Conservation (phyloP, 2,888 invertebrate genomes). For the Salpingus planirostris region DNA sequence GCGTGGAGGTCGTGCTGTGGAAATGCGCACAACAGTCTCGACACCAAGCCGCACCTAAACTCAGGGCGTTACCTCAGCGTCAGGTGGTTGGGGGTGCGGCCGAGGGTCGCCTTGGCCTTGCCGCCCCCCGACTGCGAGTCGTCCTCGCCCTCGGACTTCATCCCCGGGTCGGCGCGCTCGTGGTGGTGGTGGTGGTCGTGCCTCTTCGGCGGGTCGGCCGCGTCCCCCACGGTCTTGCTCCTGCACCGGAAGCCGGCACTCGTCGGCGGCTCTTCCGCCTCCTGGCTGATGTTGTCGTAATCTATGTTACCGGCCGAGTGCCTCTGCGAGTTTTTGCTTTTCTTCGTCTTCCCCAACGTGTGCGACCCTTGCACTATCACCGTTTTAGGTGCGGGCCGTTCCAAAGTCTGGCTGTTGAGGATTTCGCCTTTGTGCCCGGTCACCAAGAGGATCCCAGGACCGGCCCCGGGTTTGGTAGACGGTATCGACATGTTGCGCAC, state of each 20-base stretch:
- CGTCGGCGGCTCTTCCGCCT: constrained; percentile 53
- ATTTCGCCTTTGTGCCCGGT: constrained; percentile 38
- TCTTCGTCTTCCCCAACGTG: constrained; percentile 74
- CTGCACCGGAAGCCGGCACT: constrained; percentile 62
- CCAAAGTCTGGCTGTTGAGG: constrained; percentile 50
- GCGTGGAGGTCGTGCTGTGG: constrained; percentile 83
- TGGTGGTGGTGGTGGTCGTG: constrained; percentile 44
- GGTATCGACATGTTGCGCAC: constrained; percentile 96
- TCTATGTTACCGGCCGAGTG: constrained; percentile 81
- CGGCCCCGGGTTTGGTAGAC: constrained; percentile 56
- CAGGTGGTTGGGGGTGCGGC: constrained; percentile 88
- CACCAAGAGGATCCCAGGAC: constrained; percentile 40
- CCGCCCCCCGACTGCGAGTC: constrained; percentile 63
- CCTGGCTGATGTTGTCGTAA: constrained; percentile 71
- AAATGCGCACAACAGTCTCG: no score
- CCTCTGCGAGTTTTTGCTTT: constrained; percentile 64
- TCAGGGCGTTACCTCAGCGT: constrained; percentile 67
- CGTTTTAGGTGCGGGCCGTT: constrained; percentile 44
- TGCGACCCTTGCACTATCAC: constrained; percentile 60
- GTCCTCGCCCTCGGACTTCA: constrained; percentile 81
- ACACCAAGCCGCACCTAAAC: no score
- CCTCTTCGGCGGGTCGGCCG: constrained; percentile 45
- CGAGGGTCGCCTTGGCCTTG: constrained; percentile 57
- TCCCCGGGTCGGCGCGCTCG: constrained; percentile 59
- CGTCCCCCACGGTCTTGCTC: constrained; percentile 87